Evolutionary conservation across 2,797 vertebrate species (phyloP).

Genomic region (Manis javanica): DNA sequence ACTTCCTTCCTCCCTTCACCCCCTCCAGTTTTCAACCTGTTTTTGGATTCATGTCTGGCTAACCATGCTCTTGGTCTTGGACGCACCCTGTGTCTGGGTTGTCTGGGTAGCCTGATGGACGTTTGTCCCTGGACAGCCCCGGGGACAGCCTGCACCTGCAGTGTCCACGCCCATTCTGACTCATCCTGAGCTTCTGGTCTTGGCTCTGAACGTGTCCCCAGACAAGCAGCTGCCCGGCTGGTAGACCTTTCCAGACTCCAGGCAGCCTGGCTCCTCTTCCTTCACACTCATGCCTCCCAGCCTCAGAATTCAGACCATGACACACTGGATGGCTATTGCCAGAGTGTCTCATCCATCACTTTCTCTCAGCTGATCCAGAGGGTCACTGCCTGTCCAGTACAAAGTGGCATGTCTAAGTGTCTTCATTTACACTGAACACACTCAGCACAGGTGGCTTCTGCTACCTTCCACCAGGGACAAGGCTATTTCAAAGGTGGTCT

Average conservation of each 20-base stretch:
- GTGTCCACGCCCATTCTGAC: background rate
- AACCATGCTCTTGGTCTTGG: background rate
- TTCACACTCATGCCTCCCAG: background rate
- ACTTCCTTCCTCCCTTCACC: background rate
- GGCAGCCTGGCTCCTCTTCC: background rate
- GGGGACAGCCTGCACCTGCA: background rate
- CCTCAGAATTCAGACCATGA: background rate
- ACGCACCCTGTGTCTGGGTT: background rate
- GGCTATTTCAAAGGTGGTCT: background rate
- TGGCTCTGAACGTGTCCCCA: background rate
- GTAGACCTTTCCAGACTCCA: constrained; percentile 35
- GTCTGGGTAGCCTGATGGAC: background rate
- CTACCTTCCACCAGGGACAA: background rate
- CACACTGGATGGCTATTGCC: background rate
- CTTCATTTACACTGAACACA: background rate
- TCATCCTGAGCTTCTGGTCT: constrained; percentile 23
- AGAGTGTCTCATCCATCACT: background rate
- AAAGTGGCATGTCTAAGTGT: background rate
- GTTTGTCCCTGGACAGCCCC: background rate
- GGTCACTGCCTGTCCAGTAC: background rate
- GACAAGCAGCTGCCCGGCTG: constrained; percentile 33
- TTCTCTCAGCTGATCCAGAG: background rate
- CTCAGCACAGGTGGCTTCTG: background rate
- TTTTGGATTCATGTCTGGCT: background rate
- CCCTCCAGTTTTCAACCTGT: background rate